phyloP scores from a whole-genome alignment of 2,113 vertebrate species.

The Jaculus jaculus region DNA sequence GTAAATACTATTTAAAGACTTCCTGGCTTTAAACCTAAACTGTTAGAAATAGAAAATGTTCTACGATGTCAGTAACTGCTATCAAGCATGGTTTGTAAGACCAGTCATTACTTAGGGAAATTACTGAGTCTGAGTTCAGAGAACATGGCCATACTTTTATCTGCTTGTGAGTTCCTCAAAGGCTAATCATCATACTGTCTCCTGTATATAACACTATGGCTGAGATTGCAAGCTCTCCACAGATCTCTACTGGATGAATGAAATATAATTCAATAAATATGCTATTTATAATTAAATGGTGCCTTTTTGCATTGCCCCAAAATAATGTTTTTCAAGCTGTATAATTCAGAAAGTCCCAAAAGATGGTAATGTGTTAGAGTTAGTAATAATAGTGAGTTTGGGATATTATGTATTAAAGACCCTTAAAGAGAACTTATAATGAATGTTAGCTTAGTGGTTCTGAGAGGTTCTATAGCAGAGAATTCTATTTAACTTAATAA shows the following conservation, averaged over 20 bases:
- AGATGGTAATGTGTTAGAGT: not conserved
- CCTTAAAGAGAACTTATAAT: not conserved
- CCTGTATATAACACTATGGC: not conserved
- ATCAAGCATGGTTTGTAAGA: not conserved
- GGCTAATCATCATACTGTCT: not conserved
- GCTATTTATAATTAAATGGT: slow-evolving; percentile 1
- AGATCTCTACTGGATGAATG: not conserved
- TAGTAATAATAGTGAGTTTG: not conserved
- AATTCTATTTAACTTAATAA: slow-evolving; percentile 33
- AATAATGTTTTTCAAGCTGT: slow-evolving; percentile 2
- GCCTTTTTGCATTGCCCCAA: not conserved
- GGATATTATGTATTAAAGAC: not conserved
- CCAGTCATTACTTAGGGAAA: not conserved
- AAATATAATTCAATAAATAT: not conserved
- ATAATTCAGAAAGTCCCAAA: not conserved
- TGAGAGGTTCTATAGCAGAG: not conserved
- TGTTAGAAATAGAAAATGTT: slow-evolving; percentile 15
- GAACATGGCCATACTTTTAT: not conserved
- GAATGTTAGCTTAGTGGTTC: not conserved
- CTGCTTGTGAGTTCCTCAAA: not conserved
- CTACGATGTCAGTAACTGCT: not conserved
- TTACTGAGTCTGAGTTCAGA: not conserved
- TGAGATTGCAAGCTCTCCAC: not conserved
- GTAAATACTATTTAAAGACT: not conserved
- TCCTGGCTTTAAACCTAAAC: slow-evolving; percentile 22